Evolutionary conservation across 2,797 vertebrate species (phyloP).

Genomic region (Avahi laniger): DNA sequence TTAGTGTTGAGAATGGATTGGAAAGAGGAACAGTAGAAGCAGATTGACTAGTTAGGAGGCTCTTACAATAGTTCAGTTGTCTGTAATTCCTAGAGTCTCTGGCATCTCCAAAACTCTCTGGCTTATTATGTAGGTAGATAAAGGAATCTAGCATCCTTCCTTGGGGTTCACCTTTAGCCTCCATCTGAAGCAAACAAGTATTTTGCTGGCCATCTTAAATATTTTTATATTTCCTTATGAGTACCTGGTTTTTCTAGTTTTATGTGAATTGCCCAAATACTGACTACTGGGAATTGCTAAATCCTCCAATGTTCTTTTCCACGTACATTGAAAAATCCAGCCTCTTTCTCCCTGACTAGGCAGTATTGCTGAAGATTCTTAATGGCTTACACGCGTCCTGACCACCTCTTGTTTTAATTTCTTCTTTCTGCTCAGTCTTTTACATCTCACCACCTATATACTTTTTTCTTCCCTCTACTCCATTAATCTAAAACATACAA

Average conservation of each 20-base stretch:
- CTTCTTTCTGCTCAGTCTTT: not conserved
- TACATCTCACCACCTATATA: not conserved
- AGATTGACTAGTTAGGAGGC: not conserved
- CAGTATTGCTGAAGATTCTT: not conserved
- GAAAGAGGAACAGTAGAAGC: not conserved
- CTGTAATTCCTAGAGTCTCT: not conserved
- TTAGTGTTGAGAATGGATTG: not conserved
- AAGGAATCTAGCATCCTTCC: not conserved
- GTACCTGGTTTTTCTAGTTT: not conserved
- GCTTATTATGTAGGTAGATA: not conserved
- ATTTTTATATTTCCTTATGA: not conserved
- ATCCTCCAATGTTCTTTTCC: not conserved
- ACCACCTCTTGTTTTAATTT: not conserved
- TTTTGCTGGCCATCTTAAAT: not conserved
- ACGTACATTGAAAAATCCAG: not conserved
- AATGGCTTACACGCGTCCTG: not conserved
- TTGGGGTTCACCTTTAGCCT: not conserved
- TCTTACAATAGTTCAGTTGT: not conserved
- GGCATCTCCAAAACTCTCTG: not conserved
- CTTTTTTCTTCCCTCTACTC: not conserved
- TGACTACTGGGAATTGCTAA: not conserved
- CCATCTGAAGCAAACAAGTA: not conserved
- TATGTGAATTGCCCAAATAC: not conserved
- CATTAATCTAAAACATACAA: not conserved
- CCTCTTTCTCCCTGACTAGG: not conserved